These are phyloP conservation scores for Pipa parva DNA, from an alignment of 2,113 vertebrate genomes.

Conservation along the genomic window DNA sequence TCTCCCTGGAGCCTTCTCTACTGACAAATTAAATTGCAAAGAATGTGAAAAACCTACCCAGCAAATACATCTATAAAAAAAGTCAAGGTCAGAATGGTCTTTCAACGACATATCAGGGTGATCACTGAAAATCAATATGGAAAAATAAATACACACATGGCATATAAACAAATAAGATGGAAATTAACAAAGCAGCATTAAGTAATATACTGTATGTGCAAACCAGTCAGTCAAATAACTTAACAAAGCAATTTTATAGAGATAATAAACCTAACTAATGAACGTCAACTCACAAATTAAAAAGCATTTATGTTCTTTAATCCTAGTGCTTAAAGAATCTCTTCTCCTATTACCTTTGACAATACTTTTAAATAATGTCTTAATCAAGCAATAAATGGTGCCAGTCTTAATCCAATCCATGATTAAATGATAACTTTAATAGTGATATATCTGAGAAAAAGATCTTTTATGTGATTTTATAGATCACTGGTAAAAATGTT, in stretches of 20 bases:
- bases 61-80: no score
- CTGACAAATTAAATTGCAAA: no score
- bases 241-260: neutral
- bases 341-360: neutral
- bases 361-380: neutral
- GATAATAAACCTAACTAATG: neutral
- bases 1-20: no score
- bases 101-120: no score
- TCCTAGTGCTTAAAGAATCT: neutral
- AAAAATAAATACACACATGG: no score
- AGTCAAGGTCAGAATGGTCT: no score
- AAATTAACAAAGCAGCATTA: neutral
- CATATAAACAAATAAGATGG: neutral
- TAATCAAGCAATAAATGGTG: neutral
- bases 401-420: neutral
- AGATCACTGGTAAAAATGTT: neutral
- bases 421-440: neutral
- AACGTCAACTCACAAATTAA: neutral
- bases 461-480: neutral
- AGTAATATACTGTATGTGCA: neutral
- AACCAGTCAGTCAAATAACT: neutral
- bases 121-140: no score
- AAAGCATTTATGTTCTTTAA: conserved; percentile 1
- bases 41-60: no score
- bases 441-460: neutral